These are phyloP conservation scores for Pandemis cinnamomeana DNA, from an alignment of 2,888 invertebrate species.

Conservation along the genomic window DNA sequence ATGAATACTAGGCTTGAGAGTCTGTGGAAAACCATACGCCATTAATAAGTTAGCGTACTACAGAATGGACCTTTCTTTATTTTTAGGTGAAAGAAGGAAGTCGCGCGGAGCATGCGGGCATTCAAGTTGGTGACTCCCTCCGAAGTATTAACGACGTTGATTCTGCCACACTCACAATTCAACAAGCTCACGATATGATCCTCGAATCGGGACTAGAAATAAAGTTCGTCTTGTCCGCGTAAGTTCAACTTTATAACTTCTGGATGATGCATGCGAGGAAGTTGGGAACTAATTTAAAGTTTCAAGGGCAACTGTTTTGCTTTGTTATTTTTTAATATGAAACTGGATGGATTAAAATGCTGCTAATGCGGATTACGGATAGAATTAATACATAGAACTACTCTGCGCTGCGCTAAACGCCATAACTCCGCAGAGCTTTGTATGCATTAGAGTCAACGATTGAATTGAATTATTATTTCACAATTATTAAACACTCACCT, in stretches of 20 bases:
- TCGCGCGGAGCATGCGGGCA: slow-evolving; percentile 56
- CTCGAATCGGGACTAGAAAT: slow-evolving; percentile 56
- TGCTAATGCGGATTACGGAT: background rate
- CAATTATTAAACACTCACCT: too few relatives aligned
- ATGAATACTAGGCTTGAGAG: too few relatives aligned
- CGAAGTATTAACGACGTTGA: slow-evolving; percentile 54
- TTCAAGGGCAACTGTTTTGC: slow-evolving; percentile 57
- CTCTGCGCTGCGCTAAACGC: background rate
- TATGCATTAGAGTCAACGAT: background rate
- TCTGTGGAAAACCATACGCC: too few relatives aligned
- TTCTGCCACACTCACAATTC: slow-evolving; percentile 53
- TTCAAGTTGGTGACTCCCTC: slow-evolving; percentile 54
- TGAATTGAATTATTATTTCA: too few relatives aligned
- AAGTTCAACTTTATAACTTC: slow-evolving; percentile 42
- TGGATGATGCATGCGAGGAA: slow-evolving; percentile 32
- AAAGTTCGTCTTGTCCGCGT: slow-evolving; percentile 53
- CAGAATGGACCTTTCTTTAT: background rate
- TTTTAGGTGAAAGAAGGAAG: slow-evolving; percentile 56
- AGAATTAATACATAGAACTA: background rate
- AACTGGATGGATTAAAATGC: background rate
- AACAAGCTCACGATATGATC: slow-evolving; percentile 59
- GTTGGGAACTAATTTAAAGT: slow-evolving; percentile 66
- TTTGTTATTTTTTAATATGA: slow-evolving; percentile 23
- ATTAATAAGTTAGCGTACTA: background rate
- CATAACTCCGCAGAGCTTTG: background rate